Percentiles rank a stretch among this genome's conserved stretches.
These are phyloP conservation scores for Atherinomorus stipes DNA, from an alignment of 2,113 vertebrate species.

Conservation along the genomic window DNA sequence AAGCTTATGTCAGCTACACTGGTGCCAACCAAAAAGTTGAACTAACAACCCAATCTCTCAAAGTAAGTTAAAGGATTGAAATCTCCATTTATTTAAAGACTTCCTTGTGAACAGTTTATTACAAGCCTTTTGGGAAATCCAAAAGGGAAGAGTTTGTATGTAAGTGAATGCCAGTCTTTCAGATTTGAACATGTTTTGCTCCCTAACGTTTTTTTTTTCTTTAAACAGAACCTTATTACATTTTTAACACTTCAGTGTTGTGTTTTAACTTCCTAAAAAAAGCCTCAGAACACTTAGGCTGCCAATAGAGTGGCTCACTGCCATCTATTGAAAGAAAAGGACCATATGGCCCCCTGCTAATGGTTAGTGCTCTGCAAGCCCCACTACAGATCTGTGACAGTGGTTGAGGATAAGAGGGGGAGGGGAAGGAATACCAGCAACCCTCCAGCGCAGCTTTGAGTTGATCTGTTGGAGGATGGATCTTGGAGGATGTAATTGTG, in stretches of 20 bases:
- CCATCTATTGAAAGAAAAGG: slow-evolving; percentile 58
- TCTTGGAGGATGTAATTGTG: slow-evolving; percentile 51
- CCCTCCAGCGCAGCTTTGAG: slow-evolving; percentile 49
- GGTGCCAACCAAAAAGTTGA: slow-evolving; percentile 38
- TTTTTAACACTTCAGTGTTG: neutral
- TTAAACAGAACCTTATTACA: neutral
- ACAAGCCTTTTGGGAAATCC: neutral
- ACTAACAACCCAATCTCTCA: slow-evolving; percentile 30
- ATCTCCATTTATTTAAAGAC: slow-evolving; percentile 31
- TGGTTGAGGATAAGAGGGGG: slow-evolving; percentile 41
- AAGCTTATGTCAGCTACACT: neutral
- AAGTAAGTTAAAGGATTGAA: slow-evolving; percentile 28
- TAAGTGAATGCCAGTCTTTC: neutral
- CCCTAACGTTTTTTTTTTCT: no score
- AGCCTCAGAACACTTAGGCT: slow-evolving; percentile 23
- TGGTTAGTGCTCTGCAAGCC: slow-evolving; percentile 49
- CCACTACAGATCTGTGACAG: slow-evolving; percentile 56
- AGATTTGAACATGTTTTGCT: neutral
- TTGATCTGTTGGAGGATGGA: slow-evolving; percentile 60
- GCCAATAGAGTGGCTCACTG: slow-evolving; percentile 40
- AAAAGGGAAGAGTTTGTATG: neutral
- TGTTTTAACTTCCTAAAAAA: slow-evolving; percentile 1
- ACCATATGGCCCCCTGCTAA: slow-evolving; percentile 75
- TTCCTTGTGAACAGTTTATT: slow-evolving; percentile 1
- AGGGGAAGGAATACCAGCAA: slow-evolving; percentile 50